These are phyloP conservation scores for Hedychridium roseum DNA, from an alignment of 2,888 invertebrate species.

Conservation along the genomic window DNA sequence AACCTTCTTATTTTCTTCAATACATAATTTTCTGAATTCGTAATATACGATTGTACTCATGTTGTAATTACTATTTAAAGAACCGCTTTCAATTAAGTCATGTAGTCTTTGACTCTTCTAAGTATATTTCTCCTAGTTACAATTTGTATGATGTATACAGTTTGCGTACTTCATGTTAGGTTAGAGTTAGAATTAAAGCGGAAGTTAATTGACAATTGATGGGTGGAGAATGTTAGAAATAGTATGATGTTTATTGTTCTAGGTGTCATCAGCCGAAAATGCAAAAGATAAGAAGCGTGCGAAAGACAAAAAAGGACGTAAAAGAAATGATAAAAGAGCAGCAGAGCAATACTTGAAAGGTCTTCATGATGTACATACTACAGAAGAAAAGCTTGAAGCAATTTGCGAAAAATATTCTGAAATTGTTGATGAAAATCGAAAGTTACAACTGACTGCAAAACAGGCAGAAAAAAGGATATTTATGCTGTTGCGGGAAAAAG, in stretches of 20 bases:
- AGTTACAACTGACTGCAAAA: constrained; percentile 68
- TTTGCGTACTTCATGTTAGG: too few species aligned
- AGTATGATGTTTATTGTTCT: constrained; percentile 10
- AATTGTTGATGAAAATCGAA: constrained; percentile 76
- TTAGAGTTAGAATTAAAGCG: too few species aligned
- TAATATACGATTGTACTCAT: too few species aligned
- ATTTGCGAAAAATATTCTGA: constrained; percentile 82
- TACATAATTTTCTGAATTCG: too few species aligned
- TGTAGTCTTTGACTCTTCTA: too few species aligned
- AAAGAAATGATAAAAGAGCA: constrained; percentile 69
- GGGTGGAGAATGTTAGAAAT: too few species aligned
- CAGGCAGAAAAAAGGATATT: constrained; percentile 71
- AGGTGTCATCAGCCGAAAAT: constrained; percentile 18
- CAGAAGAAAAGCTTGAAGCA: constrained; percentile 75
- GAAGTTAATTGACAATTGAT: too few species aligned
- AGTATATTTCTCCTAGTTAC: too few species aligned
- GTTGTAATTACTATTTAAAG: too few species aligned
- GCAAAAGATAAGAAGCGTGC: constrained; percentile 19
- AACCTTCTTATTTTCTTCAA: too few species aligned
- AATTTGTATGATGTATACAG: too few species aligned
- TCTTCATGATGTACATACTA: constrained; percentile 67
- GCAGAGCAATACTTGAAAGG: constrained; percentile 75
- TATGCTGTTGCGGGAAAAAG: constrained; percentile 77
- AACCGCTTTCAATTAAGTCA: too few species aligned
- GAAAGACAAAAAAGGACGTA: constrained; percentile 59